Conservation (phyloP, 2,888 invertebrate species). For the Helleia helle region DNA sequence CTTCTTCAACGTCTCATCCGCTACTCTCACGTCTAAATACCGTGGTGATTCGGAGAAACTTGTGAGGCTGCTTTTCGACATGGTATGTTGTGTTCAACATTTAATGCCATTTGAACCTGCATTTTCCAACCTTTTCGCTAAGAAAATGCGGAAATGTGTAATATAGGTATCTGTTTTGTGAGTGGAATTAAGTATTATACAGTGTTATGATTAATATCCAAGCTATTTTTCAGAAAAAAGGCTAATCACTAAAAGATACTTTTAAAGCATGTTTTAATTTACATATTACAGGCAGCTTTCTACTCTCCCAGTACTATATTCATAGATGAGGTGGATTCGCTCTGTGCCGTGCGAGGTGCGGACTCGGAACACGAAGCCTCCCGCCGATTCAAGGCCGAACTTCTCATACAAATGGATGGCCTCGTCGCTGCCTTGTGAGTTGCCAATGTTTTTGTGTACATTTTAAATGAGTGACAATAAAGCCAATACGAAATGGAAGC, state of each 20-base stretch:
- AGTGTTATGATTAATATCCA: too few species aligned
- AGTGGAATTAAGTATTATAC: too few species aligned
- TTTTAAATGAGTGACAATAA: too few species aligned
- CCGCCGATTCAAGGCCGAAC: slow-evolving; percentile 87
- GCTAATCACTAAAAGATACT: too few species aligned
- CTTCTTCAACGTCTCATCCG: slow-evolving; percentile 90
- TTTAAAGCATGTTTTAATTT: too few species aligned
- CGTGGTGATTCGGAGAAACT: slow-evolving; percentile 94
- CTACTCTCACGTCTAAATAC: slow-evolving; percentile 90
- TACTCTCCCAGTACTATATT: slow-evolving; percentile 93
- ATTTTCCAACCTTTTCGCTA: too few species aligned
- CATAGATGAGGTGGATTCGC: slow-evolving; percentile 91
- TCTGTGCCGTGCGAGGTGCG: slow-evolving; percentile 86
- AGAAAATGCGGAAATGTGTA: too few species aligned
- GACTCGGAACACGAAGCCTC: slow-evolving; percentile 93
- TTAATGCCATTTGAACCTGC: too few species aligned
- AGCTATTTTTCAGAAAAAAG: too few species aligned
- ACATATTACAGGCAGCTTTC: slow-evolving; percentile 78
- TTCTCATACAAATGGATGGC: slow-evolving; percentile 94
- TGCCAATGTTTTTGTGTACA: too few species aligned
- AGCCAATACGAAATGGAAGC: too few species aligned
- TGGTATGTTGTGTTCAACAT: slow-evolving; percentile 77
- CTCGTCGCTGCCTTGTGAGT: slow-evolving; percentile 76
- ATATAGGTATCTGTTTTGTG: too few species aligned
- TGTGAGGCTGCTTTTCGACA: slow-evolving; percentile 88